Evolutionary conservation across 1,140 invertebrate genomes (phyloP).

Genomic region (Tetramorium simillimum): DNA sequence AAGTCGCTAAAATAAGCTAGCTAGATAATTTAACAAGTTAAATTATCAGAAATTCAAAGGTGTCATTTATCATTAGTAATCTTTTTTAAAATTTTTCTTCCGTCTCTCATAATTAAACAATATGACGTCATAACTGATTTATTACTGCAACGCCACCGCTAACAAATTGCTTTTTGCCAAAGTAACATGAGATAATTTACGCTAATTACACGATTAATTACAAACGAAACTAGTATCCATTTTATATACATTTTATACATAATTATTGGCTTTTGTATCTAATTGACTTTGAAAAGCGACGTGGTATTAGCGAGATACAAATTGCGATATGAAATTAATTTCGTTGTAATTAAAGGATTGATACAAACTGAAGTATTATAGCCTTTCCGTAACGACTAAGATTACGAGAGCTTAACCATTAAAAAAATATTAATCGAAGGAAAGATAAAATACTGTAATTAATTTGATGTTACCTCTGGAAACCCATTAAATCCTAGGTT

Average conservation of each 20-base stretch:
- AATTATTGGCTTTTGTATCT: conserved; percentile 19
- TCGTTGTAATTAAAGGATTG: conserved; percentile 15
- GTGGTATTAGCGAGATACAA: not conserved
- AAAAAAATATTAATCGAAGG: not conserved
- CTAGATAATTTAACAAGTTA: no score
- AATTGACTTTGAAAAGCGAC: not conserved
- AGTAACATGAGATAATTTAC: not conserved
- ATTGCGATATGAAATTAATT: conserved; percentile 29
- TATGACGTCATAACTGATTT: not conserved
- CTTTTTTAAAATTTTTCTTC: not conserved
- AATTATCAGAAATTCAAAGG: not conserved
- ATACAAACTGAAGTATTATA: not conserved
- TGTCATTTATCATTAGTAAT: not conserved
- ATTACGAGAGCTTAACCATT: not conserved
- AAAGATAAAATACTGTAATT: conserved; percentile 17
- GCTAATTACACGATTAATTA: conserved; percentile 33
- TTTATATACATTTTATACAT: conserved; percentile 9
- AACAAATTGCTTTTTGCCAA: conserved; percentile 24
- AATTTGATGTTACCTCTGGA: not conserved
- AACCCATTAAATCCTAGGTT: not conserved
- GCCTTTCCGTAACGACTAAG: not conserved
- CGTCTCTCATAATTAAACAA: not conserved
- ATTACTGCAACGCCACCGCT: not conserved
- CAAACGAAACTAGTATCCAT: not conserved
- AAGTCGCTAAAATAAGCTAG: not conserved